Evolutionary conservation across 2,888 invertebrate genomes (phyloP).

Genomic region (Monoplex corrugatus): DNA sequence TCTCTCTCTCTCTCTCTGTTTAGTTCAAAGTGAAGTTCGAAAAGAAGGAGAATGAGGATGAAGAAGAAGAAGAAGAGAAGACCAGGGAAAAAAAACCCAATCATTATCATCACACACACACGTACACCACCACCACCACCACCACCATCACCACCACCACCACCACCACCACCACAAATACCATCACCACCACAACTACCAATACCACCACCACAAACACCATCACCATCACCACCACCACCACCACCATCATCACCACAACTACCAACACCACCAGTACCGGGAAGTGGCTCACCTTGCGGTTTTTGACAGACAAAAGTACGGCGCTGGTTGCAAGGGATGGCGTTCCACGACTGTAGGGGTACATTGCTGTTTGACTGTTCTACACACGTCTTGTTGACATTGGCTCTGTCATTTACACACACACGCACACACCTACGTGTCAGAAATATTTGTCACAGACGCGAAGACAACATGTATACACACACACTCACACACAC

Average conservation of each 20-base stretch:
- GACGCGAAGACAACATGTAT: no score
- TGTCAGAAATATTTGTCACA: no score
- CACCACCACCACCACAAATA: not conserved
- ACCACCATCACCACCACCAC: no score
- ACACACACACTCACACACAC: not conserved
- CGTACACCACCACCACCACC: not conserved
- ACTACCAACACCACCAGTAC: not conserved
- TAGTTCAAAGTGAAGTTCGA: no score
- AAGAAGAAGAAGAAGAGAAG: no score
- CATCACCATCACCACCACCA: no score
- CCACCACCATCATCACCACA: not conserved
- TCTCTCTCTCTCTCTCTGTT: no score
- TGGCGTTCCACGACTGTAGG: not conserved
- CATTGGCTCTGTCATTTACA: not conserved
- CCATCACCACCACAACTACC: not conserved
- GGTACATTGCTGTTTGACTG: not conserved
- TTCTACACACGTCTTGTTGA: slow-evolving; percentile 12
- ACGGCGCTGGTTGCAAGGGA: not conserved
- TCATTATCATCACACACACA: no score
- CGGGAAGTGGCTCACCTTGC: not conserved
- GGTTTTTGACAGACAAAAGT: slow-evolving; percentile 14
- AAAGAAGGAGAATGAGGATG: no score
- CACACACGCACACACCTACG: not conserved
- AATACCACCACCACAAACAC: no score
- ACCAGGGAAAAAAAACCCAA: no score